Percentiles rank a stretch among this genome's conserved stretches.
These are phyloP conservation scores for Cynoglossus semilaevis DNA, from an alignment of 2,113 vertebrate species.

Conservation along the genomic window DNA sequence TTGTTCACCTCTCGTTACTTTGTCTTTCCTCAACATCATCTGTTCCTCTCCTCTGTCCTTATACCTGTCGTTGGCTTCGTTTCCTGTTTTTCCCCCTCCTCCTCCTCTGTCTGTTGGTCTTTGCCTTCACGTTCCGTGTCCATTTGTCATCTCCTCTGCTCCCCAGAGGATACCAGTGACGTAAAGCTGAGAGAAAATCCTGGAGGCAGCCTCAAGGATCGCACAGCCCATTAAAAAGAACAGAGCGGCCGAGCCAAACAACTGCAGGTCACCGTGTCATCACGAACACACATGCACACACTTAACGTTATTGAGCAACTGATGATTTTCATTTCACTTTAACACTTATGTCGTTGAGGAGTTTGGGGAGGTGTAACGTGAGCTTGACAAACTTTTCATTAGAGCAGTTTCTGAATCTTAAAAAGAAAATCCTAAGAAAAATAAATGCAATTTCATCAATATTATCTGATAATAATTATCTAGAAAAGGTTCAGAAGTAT, in stretches of 20 bases:
- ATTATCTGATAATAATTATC: too few relatives aligned
- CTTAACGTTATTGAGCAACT: too few relatives aligned
- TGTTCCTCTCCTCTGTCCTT: conserved; percentile 31
- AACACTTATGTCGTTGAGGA: too few relatives aligned
- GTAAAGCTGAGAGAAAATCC: conserved; percentile 17
- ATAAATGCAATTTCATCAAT: too few relatives aligned
- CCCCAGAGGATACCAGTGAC: conserved; percentile 13
- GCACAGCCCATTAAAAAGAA: conserved; percentile 38
- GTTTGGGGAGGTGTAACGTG: too few relatives aligned
- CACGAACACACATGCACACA: conserved; percentile 20
- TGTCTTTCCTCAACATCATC: conserved; percentile 57
- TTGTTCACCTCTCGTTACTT: conserved; percentile 54
- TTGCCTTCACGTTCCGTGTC: not conserved
- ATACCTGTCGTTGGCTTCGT: conserved; percentile 26
- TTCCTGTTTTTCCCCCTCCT: conserved; percentile 30
- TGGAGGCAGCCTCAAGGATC: conserved; percentile 31
- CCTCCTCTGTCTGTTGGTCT: conserved; percentile 5
- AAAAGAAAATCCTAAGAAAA: too few relatives aligned
- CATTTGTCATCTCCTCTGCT: conserved; percentile 17
- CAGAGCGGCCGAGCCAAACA: conserved; percentile 37
- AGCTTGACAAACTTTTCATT: too few relatives aligned
- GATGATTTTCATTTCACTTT: too few relatives aligned
- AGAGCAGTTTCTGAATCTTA: too few relatives aligned
- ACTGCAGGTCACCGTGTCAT: conserved; percentile 21
- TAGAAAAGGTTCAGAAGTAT: too few relatives aligned